Conservation (phyloP, 2,113 vertebrate genomes). For the Oreochromis niloticus region DNA sequence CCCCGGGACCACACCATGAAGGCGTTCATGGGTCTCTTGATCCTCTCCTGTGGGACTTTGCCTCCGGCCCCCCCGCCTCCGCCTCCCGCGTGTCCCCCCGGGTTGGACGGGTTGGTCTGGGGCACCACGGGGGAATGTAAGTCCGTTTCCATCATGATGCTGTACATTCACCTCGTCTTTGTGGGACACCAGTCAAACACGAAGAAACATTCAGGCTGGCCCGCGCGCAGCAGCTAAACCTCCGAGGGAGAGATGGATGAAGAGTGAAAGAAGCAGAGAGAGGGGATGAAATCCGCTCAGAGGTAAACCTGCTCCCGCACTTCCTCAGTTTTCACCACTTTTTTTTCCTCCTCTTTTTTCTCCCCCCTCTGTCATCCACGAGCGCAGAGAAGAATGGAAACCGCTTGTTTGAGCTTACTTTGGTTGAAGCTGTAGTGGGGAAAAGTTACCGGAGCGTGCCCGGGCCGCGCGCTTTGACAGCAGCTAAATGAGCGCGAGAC, state of each 20-base stretch:
- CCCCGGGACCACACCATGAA: slow-evolving; percentile 93
- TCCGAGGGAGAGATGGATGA: background rate
- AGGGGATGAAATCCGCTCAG: slow-evolving; percentile 23
- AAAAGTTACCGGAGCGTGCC: slow-evolving; percentile 73
- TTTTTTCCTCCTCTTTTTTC: background rate
- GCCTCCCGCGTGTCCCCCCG: slow-evolving; percentile 83
- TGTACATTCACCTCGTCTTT: slow-evolving; percentile 88
- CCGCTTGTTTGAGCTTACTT: slow-evolving; percentile 53
- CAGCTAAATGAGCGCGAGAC: slow-evolving; percentile 83
- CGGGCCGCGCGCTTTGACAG: slow-evolving; percentile 80
- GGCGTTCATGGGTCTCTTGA: slow-evolving; percentile 92
- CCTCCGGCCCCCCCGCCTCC: slow-evolving; percentile 74
- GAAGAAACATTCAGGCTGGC: slow-evolving; percentile 63
- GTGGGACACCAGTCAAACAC: slow-evolving; percentile 63
- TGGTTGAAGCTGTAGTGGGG: slow-evolving; percentile 48
- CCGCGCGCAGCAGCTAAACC: background rate
- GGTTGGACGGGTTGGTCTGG: slow-evolving; percentile 84
- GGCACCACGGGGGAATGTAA: slow-evolving; percentile 88
- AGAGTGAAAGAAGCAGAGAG: background rate
- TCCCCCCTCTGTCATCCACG: slow-evolving; percentile 46
- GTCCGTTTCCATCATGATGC: slow-evolving; percentile 99
- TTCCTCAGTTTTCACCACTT: background rate
- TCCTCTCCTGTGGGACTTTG: slow-evolving; percentile 87
- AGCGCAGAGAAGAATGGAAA: background rate
- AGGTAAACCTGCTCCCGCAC: slow-evolving; percentile 2